Base-by-base conservation (phyloP, 2,797 vertebrate species). In the Eulemur coronatus region DNA sequence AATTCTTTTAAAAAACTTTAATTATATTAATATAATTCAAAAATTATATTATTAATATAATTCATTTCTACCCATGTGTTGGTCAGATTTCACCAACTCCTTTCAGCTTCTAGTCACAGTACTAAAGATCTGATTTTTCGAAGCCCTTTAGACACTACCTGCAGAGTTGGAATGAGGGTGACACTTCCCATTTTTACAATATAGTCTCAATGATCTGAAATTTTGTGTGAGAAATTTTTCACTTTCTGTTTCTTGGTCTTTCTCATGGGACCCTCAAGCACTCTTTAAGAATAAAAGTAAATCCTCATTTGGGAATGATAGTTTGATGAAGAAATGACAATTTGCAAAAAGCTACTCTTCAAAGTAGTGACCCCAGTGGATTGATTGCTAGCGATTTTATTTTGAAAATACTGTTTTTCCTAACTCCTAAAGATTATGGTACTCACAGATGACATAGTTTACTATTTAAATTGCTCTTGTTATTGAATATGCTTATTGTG, bases 71-170 rank as follows among this genome's bases (percentile, higher is more conserved):
- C 55, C 26, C 41, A 55, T 85, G 26, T 30, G 20, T 87, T 92
- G 84, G 69, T n/a, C 89, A 15, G 3, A 59, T 50, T 90, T 0
- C 84, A 79, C 89, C 96, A 97, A 76, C 94, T 95, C 38, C 76
- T 96, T 94, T 92, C 91, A 78, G 43, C 43, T 43, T 43, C 43
- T 2, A 43, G 43, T 43, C 43, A 43, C 43, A 91, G n/a, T 2
- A 0, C 0, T 46, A n/a, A 43, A 70, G n/a, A 55, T 30, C 28
- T 8, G 24, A 69, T 89, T 17, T 24, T 3, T 61, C n/a, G 50
- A 75, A 38, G 63, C 18, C 41, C 55, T 57, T 33, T 33, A 5
- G 4, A 17, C 26, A 9, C 4, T 17, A 73, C 41, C 41, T 30
- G 41, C 8, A 9, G 70, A 73, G 14, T 7, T 43, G 38, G 48